Base-by-base conservation (phyloP, 2,113 vertebrate species). In the Capricornis sumatraensis region DNA sequence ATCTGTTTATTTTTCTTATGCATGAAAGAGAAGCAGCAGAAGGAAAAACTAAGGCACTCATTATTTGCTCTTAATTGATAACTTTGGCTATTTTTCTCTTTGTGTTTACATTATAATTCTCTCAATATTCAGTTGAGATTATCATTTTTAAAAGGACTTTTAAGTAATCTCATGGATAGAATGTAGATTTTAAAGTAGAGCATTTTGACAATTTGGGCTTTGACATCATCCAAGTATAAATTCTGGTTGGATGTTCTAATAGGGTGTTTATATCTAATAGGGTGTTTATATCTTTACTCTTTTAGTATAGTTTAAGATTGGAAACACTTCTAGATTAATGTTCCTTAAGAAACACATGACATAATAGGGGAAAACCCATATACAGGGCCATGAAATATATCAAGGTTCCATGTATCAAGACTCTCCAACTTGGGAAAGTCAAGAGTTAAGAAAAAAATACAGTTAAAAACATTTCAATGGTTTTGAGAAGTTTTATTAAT, bases 81-180 rank as follows among this genome's bases (percentile, higher is more conserved):
- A 43, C 52, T 85, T 76, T 47, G 27, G 5, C 5, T 0, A 10
- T 9, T 89, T 92, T 89, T 89, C 52, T 89, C 7, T 6, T 71
- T 93, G 43, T 95, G 28, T 91, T 96, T 91, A 4, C 27, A 33
- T 62, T 71, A 71, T 90, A 57, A 93, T 91, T 45, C 15, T 64
- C 96, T 93, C 62, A 53, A 95, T 53, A 28, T 67, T 96, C 89
- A 15, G 60, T 92, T 92, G 36, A 89, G 28, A 86, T 79, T 50
- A 55, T 91, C 5, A 10, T 62, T 94, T 91, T 60, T 62, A 43
- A 71, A 96, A 84, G 4, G 2, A 47, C 2, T 71, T 95, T 82
- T 78, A 91, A 28, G 25, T 50, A n/a, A 43, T 90, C 45, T 87
- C 6, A 60, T 45, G 85, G 74, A 87, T 87, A 40, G 91, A 58